A percentile compares a stretch with the other conserved stretches of the same genome.
These are phyloP conservation scores for Nysson spinosus DNA, from an alignment of 2,888 invertebrate species.

Conservation along the genomic window DNA sequence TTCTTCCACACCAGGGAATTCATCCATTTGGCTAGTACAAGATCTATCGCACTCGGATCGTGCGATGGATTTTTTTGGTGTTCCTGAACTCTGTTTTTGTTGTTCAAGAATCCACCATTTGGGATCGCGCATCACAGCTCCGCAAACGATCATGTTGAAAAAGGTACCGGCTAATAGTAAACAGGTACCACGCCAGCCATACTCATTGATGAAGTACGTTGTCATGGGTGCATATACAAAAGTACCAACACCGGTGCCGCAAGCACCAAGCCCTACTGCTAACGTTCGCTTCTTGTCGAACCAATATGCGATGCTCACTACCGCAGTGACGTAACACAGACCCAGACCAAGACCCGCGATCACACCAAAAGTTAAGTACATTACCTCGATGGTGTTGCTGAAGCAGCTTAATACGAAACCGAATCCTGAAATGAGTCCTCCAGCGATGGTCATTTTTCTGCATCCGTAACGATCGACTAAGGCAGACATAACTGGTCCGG, in stretches of 20 bases:
- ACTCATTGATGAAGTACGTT: conserved; percentile 86
- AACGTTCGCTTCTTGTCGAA: conserved; percentile 92
- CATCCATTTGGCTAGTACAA: conserved; percentile 78
- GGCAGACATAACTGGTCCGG: conserved; percentile 91
- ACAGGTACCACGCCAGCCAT: conserved; percentile 91
- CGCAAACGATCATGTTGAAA: conserved; percentile 91
- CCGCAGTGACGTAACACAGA: conserved; percentile 91
- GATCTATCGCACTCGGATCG: conserved; percentile 79
- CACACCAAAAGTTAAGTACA: conserved; percentile 91
- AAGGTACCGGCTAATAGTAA: conserved; percentile 90
- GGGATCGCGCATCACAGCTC: conserved; percentile 91
- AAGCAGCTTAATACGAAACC: conserved; percentile 88
- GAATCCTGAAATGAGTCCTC: conserved; percentile 84
- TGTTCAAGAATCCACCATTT: conserved; percentile 88
- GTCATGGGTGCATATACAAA: conserved; percentile 93
- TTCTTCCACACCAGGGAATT: conserved; percentile 83
- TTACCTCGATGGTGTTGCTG: conserved; percentile 85
- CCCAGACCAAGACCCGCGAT: conserved; percentile 91
- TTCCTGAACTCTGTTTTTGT: conserved; percentile 75
- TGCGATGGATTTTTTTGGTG: conserved; percentile 78
- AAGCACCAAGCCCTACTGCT: conserved; percentile 92
- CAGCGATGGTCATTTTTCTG: conserved; percentile 85
- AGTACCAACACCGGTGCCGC: conserved; percentile 93
- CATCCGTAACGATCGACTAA: conserved; percentile 93
- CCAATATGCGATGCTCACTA: conserved; percentile 95